These are phyloP conservation scores for Hippasteria phrygiana DNA, from an alignment of 53 echinoderm and acorn worm genomes.

Conservation along the genomic window DNA sequence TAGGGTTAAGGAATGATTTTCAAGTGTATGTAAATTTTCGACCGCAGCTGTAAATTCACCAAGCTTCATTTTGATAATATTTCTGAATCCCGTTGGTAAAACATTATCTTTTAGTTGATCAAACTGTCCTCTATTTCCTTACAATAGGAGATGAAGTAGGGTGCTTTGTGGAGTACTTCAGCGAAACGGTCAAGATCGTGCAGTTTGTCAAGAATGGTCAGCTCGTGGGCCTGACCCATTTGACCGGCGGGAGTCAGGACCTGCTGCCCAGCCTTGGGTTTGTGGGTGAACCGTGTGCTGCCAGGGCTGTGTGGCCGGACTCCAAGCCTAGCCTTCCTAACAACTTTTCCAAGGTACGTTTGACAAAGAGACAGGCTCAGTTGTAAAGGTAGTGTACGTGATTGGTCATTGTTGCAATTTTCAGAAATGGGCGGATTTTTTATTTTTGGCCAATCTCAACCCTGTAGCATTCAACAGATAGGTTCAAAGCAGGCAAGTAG, in stretches of 20 bases:
- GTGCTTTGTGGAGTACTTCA: conserved; percentile 79
- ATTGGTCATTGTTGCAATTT: too few species aligned
- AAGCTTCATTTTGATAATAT: not conserved
- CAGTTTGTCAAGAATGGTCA: conserved; percentile 92
- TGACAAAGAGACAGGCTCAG: not conserved
- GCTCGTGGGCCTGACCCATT: conserved; percentile 77
- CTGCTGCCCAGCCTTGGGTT: conserved; percentile 91
- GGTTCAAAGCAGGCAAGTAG: too few species aligned
- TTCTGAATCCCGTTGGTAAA: not conserved
- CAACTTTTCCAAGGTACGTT: conserved; percentile 74
- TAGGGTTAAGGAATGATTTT: too few species aligned
- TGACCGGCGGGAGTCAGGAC: conserved; percentile 81
- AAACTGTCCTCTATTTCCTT: too few species aligned
- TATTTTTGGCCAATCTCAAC: too few species aligned
- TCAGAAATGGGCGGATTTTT: too few species aligned
- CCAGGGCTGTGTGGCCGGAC: conserved; percentile 80
- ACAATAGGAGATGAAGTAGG: conserved; percentile 83
- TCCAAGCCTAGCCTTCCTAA: conserved; percentile 59
- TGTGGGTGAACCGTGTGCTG: conserved; percentile 66
- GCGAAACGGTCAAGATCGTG: conserved; percentile 73
- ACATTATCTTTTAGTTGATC: not conserved
- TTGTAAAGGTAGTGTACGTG: not conserved
- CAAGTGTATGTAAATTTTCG: too few species aligned
- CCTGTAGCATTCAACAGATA: too few species aligned
- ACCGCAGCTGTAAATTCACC: too few species aligned